Conservation (phyloP, 2,888 invertebrate species). For the Drosophila mettleri region DNA sequence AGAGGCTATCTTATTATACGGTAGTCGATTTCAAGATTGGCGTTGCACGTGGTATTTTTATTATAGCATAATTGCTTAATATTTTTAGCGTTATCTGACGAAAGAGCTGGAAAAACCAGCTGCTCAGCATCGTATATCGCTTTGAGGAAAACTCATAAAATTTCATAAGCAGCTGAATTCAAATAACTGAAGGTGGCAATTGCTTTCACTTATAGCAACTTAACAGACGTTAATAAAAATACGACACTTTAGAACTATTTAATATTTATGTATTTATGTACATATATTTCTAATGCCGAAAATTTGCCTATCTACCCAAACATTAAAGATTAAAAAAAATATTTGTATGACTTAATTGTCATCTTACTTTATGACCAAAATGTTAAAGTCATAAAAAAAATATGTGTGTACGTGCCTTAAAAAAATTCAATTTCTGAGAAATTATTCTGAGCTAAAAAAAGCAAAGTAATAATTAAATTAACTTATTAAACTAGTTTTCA, state of each 20-base stretch:
- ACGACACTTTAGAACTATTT: neutral
- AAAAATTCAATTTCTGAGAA: neutral
- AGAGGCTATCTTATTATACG: slow-evolving; percentile 50
- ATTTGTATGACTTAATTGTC: slow-evolving; percentile 6
- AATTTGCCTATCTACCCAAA: neutral
- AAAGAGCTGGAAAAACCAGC: slow-evolving; percentile 15
- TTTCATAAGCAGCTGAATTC: slow-evolving; percentile 33
- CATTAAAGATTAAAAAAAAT: too few relatives aligned
- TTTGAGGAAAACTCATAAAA: slow-evolving; percentile 41
- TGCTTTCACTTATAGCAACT: slow-evolving; percentile 45
- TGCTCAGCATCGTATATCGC: slow-evolving; percentile 3
- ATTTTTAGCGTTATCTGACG: slow-evolving; percentile 37
- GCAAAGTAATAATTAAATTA: neutral
- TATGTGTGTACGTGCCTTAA: neutral
- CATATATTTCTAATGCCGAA: neutral
- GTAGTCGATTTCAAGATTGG: slow-evolving; percentile 62
- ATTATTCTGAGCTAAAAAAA: neutral
- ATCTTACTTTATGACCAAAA: neutral
- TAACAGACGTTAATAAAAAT: slow-evolving; percentile 12
- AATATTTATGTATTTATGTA: too few relatives aligned
- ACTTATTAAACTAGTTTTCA: neutral
- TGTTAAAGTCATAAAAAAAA: neutral
- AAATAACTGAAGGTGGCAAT: slow-evolving; percentile 47
- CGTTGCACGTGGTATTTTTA: slow-evolving; percentile 54
- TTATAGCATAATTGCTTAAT: slow-evolving; percentile 55